These are phyloP conservation scores for Zaprionus bogoriensis DNA, from an alignment of 2,888 invertebrate genomes.

Conservation along the genomic window DNA sequence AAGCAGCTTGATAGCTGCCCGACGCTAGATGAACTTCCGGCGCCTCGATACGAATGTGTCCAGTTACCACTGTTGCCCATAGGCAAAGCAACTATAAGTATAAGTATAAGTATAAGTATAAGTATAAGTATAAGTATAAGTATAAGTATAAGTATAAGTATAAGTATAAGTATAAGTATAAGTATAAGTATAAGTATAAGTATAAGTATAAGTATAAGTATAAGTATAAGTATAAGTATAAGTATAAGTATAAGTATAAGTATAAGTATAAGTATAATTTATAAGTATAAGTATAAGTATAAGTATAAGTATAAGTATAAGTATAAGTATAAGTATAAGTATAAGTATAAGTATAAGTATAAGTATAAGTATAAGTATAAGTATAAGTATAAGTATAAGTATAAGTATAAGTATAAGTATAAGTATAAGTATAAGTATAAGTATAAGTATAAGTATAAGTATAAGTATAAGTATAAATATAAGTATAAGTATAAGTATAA, in stretches of 20 bases:
- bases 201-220: background rate
- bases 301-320: background rate
- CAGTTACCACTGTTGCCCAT: constrained; percentile 37
- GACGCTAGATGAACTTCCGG: constrained; percentile 68
- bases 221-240: background rate
- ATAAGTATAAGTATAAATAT: background rate
- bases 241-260: background rate
- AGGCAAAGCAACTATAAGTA: constrained; percentile 53
- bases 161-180: background rate
- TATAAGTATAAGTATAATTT: background rate
- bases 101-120: background rate
- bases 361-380: background rate
- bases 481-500: background rate
- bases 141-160: background rate
- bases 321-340: background rate
- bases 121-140: background rate
- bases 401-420: background rate
- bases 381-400: background rate
- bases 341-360: too few species aligned
- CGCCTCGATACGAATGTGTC: constrained; percentile 76
- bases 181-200: background rate
- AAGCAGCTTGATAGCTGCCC: constrained; percentile 66
- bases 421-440: background rate
- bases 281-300: background rate
- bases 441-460: background rate